Evolutionary conservation across 2,888 invertebrate species (phyloP), one percentile per base, ranked within the genome.

Genomic region (Noctuana brunneofusca): DNA sequence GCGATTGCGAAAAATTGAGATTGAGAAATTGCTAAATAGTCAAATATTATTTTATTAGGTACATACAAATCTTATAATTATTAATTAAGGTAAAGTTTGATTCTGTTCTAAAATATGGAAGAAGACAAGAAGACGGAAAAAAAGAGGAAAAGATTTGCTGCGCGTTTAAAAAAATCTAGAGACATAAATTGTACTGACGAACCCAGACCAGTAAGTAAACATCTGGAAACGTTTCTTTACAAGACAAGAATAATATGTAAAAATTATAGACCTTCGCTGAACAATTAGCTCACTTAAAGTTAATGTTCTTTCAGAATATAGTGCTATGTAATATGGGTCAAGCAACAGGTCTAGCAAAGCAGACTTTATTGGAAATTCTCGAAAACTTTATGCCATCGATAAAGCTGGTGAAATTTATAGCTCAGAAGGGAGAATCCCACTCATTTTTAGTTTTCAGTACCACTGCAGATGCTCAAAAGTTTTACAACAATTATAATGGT

Each of bases 271-370:
- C n/a, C n/a, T n/a, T n/a, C n/a, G n/a, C n/a, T n/a, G n/a, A n/a
- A n/a, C n/a, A n/a, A n/a, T n/a, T n/a, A n/a, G n/a, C n/a, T n/a
- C n/a, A n/a, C n/a, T n/a, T n/a, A n/a, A 27, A 27, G 27, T 27
- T 27, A 8, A 27, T 27, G 1, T 8, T 30, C 30, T 93, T 92
- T 66, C 80, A 96, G 96, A 92, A 93, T 76, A 72, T 97, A 50
- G 93, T 95, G 48, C 86, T 98, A n/a, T 96, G 96, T 72, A 98
- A 98, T 87, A 96, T 95, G 24, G 98, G 98, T 0, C 93, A 97
- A 65, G 96, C 95, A 1, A 97, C 96, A 69, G 96, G 97, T 4
- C 87, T 97, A 20, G 91, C 93, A 4, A 94, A 95, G 78, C 94
- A 95, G 74, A 78, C 86, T 52, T 75, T 98, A 9, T 76, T 94